Base-by-base conservation (phyloP, 1,140 invertebrate genomes). In the Musca domestica region DNA sequence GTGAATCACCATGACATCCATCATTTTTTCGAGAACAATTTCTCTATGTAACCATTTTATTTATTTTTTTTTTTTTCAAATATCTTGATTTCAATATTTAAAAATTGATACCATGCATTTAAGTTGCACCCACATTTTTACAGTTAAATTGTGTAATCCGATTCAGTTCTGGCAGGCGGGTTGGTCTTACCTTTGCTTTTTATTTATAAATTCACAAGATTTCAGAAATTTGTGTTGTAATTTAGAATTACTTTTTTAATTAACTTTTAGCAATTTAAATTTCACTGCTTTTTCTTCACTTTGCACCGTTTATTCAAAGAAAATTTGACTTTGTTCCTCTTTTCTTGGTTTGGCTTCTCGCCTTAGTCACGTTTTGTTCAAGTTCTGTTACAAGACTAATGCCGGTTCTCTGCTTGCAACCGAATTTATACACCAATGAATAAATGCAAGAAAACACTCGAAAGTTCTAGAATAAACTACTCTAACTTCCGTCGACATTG, bases 391-490 rank as follows among this genome's bases (percentile, higher is more conserved):
- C 56, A 61, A 61, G 27, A 69, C 54, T 69, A 54, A 69, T 69
- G 54, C 68, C 68, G 64, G 68, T 56, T 3, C 1, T 1, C 10
- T 0, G 41, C 34, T 15, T 61, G 52, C 25, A 17, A 19, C 64
- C 23, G 10, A 61, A 61, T 66, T 66, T 66, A 69, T 69, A 66
- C 14, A 15, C 1, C 48, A 41, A 64, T 19, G 19, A 34, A 66
- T 34, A n/a, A 66, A 58, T 17, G n/a, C n/a, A 25, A 34, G 68
- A 69, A 66, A 23, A 27, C 2, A 34, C 64, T 65, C 48, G 64
- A 69, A 58, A 61, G 54, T 69, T 69, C 68, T 66, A 30, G 68
- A 69, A 69, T 12, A 69, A 69, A 69, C 64, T 69, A 61, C 64
- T 1, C 64, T 22, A 4, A 69, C 54, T 61, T 69, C 68, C 68